phyloP scores from a whole-genome alignment of 1,140 invertebrate genomes.

The Aphelenchoides besseyi region DNA sequence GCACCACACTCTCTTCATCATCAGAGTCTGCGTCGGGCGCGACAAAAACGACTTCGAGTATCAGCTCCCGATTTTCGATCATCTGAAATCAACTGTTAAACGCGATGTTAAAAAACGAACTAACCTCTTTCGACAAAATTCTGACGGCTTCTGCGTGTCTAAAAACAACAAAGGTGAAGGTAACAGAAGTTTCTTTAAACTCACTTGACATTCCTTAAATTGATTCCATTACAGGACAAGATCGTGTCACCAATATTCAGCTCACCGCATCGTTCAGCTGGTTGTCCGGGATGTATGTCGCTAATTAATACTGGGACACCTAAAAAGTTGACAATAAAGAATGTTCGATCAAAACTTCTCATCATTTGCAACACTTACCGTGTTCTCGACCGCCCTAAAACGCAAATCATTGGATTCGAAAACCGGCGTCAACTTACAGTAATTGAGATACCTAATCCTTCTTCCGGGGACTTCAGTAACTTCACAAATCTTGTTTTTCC shows the following conservation, averaged over 20 bases:
- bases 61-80: conserved; percentile 41
- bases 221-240: conserved; percentile 74
- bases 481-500: conserved; percentile 29
- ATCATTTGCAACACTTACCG: no score
- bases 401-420: neutral
- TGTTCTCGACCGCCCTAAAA: conserved; percentile 10
- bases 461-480: conserved; percentile 68
- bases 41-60: conserved; percentile 53
- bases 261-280: conserved; percentile 71
- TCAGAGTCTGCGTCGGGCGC: conserved; percentile 51
- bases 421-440: conserved; percentile 65
- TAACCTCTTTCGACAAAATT: conserved; percentile 55
- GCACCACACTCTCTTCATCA: conserved; percentile 50
- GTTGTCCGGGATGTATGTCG: conserved; percentile 75
- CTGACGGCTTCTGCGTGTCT: conserved; percentile 55
- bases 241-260: conserved; percentile 80
- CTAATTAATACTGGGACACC: conserved; percentile 79
- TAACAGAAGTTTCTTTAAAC: no score
- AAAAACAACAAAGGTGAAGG: neutral
- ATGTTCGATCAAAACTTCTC: no score
- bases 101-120: neutral
- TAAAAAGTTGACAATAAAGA: no score
- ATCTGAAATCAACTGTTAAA: conserved; percentile 27
- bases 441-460: conserved; percentile 77
- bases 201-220: conserved; percentile 69